These are phyloP conservation scores for Cephus rjabovi DNA, from an alignment of 2,888 invertebrate species.

Conservation along the genomic window DNA sequence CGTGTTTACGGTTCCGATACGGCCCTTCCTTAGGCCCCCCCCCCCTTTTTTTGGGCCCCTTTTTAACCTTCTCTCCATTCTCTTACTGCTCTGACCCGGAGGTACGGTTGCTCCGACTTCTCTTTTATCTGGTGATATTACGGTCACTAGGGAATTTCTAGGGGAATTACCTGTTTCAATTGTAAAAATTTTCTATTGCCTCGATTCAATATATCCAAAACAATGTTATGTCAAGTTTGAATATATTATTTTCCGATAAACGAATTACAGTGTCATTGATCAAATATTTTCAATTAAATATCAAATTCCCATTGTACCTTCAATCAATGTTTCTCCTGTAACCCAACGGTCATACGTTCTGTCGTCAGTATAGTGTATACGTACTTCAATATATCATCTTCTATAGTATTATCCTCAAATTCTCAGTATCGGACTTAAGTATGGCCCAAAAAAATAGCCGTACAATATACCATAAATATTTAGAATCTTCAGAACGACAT, in stretches of 20 bases:
- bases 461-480: neutral
- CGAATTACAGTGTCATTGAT: neutral
- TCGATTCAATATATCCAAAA: neutral
- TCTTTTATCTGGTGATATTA: neutral
- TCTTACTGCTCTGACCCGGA: neutral
- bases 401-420: neutral
- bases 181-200: neutral
- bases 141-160: neutral
- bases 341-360: neutral
- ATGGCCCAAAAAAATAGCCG: neutral
- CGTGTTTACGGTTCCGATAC: slow-evolving; percentile 47
- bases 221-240: neutral
- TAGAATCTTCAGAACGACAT: neutral
- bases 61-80: neutral
- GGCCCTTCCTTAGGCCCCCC: neutral
- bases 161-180: neutral
- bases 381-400: neutral
- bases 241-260: neutral
- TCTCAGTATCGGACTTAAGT: neutral
- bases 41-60: neutral
- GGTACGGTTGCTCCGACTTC: neutral
- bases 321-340: neutral
- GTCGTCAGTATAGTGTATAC: neutral
- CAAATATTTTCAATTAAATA: neutral
- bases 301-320: neutral